These are phyloP conservation scores for Hirtodrosophila trivittata DNA, from an alignment of 2,888 invertebrate genomes.

Conservation along the genomic window DNA sequence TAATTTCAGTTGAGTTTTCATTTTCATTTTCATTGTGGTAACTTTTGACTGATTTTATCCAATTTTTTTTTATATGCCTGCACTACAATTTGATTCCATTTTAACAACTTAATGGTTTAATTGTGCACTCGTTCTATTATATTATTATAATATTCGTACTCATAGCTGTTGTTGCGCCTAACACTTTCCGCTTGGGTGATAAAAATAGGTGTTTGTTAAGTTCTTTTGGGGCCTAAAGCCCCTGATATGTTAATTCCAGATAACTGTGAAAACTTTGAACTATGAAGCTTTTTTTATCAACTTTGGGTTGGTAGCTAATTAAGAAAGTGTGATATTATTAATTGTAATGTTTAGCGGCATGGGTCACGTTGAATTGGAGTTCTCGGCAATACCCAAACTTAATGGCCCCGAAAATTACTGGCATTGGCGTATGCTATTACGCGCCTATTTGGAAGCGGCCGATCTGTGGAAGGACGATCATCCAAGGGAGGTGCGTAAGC, in stretches of 20 bases:
- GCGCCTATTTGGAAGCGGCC: slow-evolving; percentile 50
- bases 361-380: slow-evolving; percentile 57
- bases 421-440: slow-evolving; percentile 60
- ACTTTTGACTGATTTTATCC: slow-evolving; percentile 22
- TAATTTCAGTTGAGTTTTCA: slow-evolving; percentile 39
- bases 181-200: slow-evolving; percentile 65
- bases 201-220: slow-evolving; percentile 17
- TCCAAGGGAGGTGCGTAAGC: slow-evolving; percentile 46
- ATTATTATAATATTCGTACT: background rate
- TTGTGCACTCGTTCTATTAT: slow-evolving; percentile 32
- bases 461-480: slow-evolving; percentile 65
- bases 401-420: slow-evolving; percentile 57
- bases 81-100: slow-evolving; percentile 64
- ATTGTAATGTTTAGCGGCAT: slow-evolving; percentile 24
- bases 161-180: slow-evolving; percentile 31
- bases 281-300: slow-evolving; percentile 17
- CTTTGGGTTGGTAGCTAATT: background rate
- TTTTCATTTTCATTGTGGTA: slow-evolving; percentile 35
- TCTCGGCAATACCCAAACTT: slow-evolving; percentile 62
- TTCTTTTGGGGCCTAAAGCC: slow-evolving; percentile 6
- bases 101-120: slow-evolving; percentile 80
- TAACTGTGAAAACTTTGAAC: slow-evolving; percentile 15
- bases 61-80: slow-evolving; percentile 26
- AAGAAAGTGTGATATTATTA: slow-evolving; percentile 17
- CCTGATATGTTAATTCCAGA: slow-evolving; percentile 33